Percentiles rank a stretch among this genome's conserved stretches.
These are phyloP conservation scores for Arnoldichthys spilopterus DNA, from an alignment of 2,797 vertebrate genomes.

Conservation along the genomic window DNA sequence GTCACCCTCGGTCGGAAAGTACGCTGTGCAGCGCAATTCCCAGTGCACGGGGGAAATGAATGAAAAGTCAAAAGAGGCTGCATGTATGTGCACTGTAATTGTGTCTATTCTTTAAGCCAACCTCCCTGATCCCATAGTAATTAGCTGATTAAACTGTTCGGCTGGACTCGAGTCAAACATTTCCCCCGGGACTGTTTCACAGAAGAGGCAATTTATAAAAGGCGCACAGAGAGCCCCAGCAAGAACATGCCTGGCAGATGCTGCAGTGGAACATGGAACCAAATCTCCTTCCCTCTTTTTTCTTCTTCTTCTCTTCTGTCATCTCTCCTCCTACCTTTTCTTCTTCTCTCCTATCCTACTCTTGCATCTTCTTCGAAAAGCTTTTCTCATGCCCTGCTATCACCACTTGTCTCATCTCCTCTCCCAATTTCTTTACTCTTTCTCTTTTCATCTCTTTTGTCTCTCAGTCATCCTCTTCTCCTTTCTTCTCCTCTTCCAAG, in stretches of 20 bases:
- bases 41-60: constrained; percentile 28
- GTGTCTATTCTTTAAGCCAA: constrained; percentile 46
- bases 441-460: too few species aligned
- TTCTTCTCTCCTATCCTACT: background rate
- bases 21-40: background rate
- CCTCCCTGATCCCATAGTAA: constrained; percentile 61
- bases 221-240: background rate
- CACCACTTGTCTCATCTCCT: background rate
- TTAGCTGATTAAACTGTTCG: constrained; percentile 60
- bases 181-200: background rate
- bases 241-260: background rate
- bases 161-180: background rate
- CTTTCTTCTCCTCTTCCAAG: too few species aligned
- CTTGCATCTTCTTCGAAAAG: background rate
- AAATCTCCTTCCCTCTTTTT: background rate
- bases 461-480: too few species aligned
- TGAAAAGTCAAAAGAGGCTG: constrained; percentile 12
- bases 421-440: background rate
- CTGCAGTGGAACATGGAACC: background rate
- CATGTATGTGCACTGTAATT: background rate
- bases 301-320: background rate
- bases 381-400: background rate
- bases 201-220: constrained; percentile 20
- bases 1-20: constrained; percentile 3
- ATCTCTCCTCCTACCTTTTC: background rate